A percentile compares a stretch with the other conserved stretches of the same genome.
Evolutionary conservation across 2,113 vertebrate genomes (phyloP).

Genomic region (Ochotona princeps): DNA sequence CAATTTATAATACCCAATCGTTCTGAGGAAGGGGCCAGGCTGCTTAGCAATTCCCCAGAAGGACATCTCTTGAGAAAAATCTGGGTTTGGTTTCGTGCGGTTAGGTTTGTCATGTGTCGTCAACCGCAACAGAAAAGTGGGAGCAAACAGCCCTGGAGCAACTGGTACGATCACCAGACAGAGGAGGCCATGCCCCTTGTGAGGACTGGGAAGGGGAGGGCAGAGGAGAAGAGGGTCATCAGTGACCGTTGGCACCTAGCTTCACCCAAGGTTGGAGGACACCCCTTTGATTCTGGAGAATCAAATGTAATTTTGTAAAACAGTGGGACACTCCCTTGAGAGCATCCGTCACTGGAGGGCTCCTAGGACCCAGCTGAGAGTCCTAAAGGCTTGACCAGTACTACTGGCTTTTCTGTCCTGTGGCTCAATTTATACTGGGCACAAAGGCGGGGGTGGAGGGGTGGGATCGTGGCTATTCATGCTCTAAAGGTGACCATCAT

Average conservation of each 20-base stretch:
- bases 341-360: background rate
- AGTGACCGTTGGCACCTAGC: background rate
- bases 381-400: background rate
- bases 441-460: background rate
- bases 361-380: background rate
- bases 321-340: background rate
- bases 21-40: constrained; percentile 71
- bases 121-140: constrained; percentile 99
- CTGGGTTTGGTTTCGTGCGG: constrained; percentile 93
- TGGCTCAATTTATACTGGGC: constrained; percentile 18
- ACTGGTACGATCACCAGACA: constrained; percentile 91
- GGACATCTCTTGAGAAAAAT: constrained; percentile 88
- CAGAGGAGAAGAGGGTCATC: background rate
- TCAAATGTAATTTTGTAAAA: constrained; percentile 2
- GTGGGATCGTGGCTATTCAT: background rate
- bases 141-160: constrained; percentile 98
- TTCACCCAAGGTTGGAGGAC: background rate
- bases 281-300: background rate
- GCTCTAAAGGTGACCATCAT: constrained; percentile 46
- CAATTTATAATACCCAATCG: constrained; percentile 74
- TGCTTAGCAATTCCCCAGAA: constrained; percentile 80
- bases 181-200: constrained; percentile 90
- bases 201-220: constrained; percentile 33
- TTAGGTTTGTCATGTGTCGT: constrained; percentile 97
- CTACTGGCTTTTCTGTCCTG: background rate